These are phyloP conservation scores for Leptogaster cylindrica DNA, from an alignment of 2,888 invertebrate species.

Conservation along the genomic window DNA sequence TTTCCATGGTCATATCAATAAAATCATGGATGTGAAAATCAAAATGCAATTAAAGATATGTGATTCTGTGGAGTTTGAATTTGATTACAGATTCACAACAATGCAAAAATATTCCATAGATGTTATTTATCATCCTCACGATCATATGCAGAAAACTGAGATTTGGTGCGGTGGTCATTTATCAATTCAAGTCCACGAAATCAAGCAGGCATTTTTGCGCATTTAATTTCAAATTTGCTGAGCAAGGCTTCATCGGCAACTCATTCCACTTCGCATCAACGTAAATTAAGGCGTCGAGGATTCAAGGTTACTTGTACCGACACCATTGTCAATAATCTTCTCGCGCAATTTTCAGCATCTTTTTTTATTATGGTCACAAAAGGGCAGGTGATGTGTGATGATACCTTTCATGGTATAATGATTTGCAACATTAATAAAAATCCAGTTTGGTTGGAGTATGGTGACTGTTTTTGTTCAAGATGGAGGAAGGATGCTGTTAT, in stretches of 20 bases:
- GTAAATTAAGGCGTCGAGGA: background rate
- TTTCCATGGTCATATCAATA: conserved; percentile 8
- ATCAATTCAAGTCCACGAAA: conserved; percentile 26
- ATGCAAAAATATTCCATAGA: background rate
- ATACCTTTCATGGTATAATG: too few species aligned
- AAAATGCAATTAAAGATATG: too few species aligned
- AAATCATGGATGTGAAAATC: too few species aligned
- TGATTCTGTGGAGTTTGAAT: too few species aligned
- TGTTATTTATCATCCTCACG: conserved; percentile 27
- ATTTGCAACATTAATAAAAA: too few species aligned
- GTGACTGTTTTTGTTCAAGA: too few species aligned
- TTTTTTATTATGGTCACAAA: too few species aligned
- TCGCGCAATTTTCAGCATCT: too few species aligned
- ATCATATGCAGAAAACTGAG: conserved; percentile 15
- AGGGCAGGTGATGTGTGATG: too few species aligned
- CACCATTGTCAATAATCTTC: too few species aligned
- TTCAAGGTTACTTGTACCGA: background rate
- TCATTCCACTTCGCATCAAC: background rate
- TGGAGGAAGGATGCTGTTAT: too few species aligned
- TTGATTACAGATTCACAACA: conserved; percentile 4
- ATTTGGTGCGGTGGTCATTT: conserved; percentile 18
- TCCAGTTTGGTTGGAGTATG: too few species aligned
- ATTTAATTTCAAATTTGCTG: conserved; percentile 38
- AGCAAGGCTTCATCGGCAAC: conserved; percentile 4
- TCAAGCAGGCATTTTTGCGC: conserved; percentile 17